Base-by-base conservation (phyloP, 2,797 vertebrate genomes). In the Cyprinella venusta region DNA sequence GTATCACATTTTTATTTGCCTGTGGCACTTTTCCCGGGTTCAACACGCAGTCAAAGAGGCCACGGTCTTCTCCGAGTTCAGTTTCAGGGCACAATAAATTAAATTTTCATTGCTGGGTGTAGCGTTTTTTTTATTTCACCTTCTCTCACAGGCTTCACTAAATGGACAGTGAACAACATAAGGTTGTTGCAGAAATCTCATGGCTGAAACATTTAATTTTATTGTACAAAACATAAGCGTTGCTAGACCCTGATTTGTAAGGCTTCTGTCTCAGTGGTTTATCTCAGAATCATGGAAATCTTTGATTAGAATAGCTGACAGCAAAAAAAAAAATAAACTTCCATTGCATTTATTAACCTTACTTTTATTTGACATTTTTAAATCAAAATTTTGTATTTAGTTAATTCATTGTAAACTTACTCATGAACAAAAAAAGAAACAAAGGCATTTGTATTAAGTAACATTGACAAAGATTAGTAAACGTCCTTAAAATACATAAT, bases 21-120 rank as follows among this genome's bases (percentile, higher is more conserved):
- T 40, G 18, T 45, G 52, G 61, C 61, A 76, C 18, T 68, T 68
- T 68, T 42, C 15, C 26, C 40, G 19, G 38, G 72, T 67, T 76
- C 33, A 75, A 33, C 63, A 16, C 8, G 0, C 30, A 82, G 71
- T 76, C 63, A 82, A 74, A 50, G 42, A 70, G 64, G 64, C 80
- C 16, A 16, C 12, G 3, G 40, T 68, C 52, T 52, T 77, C 21
- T 42, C 45, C 21, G 30, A 38, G 68, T 38, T 81, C 59, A 59
- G 16, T 38, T 69, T 69, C 48, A 74, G 40, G 48, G 63, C 67
- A 68, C 52, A 36, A 59, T 80, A n/a, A 65, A 71, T 79, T 6
- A 42, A 18, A 54, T 59, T 52, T 75, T 68, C 45, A 77, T 71
- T 71, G 52, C 9, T 45, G 52, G 38, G 8, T 24, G 76, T 50